Evolutionary conservation across 23 tunicate genomes (phyloP), one percentile per base, ranked within the genome.

Genomic region (Clavelina lepadiformis): DNA sequence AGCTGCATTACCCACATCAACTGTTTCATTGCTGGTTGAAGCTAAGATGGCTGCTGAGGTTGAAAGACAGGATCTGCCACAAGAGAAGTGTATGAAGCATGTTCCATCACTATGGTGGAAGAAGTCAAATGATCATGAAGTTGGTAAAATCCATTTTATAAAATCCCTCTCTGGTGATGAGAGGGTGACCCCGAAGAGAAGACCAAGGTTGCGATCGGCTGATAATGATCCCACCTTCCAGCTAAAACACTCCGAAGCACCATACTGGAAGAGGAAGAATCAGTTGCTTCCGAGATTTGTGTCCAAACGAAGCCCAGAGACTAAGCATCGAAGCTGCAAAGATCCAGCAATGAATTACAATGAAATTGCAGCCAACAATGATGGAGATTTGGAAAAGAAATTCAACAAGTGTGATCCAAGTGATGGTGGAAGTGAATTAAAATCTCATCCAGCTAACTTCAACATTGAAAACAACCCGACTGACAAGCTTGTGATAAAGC

Each of bases 141-240:
- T 45, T 13, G 18, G 50, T 18, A 18, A 13, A 13, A 13, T 15
- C 50, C 15, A n/a, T n/a, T n/a, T n/a, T n/a, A n/a, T n/a, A 34
- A 56, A 56, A 56, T 34, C 5, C 2, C 30, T 34, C 34, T 19
- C 29, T 34, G 30, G 61, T 26, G 61, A 23, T 34, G 68, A 46
- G 5, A 33, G 23, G 24, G 2, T 66, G 24, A 66, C 72, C 15
- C 54, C 27, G 26, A 2, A 33, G 3, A 31, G 5, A 37, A 56
- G 68, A 44, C 18, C 13, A 18, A n/a, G 68, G 22, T 33, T 35
- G 28, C 61, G 61, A 4, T 56, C 61, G 28, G 61, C 23, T 24
- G 61, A 56, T 34, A 56, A 56, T 34, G 61, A 56, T 56, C 61
- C 61, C 3, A 34, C n/a, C 2, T 56, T 56, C 28, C 34, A 28